Conservation (phyloP, 2,888 invertebrate genomes). For the Eupithecia subumbrata region DNA sequence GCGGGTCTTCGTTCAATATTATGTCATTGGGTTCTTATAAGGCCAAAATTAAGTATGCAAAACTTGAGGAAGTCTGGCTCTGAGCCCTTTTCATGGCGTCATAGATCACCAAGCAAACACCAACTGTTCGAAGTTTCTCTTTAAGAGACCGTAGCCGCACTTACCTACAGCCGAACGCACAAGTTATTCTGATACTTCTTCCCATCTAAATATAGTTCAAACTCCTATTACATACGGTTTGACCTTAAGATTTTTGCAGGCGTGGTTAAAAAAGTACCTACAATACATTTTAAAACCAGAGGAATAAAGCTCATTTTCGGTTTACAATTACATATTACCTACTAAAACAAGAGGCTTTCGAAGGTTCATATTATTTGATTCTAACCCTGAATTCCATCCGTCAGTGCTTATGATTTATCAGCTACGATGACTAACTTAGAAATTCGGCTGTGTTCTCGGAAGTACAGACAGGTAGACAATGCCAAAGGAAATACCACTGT, state of each 20-base stretch:
- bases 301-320: conserved; percentile 9
- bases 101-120: conserved; percentile 19
- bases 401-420: conserved; percentile 57
- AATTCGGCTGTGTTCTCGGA: conserved; percentile 63
- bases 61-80: conserved; percentile 34
- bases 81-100: conserved; percentile 22
- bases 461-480: conserved; percentile 58
- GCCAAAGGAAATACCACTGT: conserved; percentile 65
- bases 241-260: not conserved
- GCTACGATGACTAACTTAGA: conserved; percentile 66
- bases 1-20: not conserved
- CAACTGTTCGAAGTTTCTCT: not conserved
- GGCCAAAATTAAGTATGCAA: conserved; percentile 11
- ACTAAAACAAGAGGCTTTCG: not conserved
- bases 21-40: not conserved
- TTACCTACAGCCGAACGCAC: not conserved
- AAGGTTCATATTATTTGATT: conserved; percentile 14
- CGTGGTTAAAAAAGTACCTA: not conserved
- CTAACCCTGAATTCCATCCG: conserved; percentile 48
- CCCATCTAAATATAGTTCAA: not conserved
- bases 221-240: not conserved
- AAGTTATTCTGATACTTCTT: not conserved
- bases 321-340: conserved; percentile 1
- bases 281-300: not conserved
- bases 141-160: not conserved